These are phyloP conservation scores for Cephus spinipes DNA, from an alignment of 2,888 invertebrate genomes.

Conservation along the genomic window DNA sequence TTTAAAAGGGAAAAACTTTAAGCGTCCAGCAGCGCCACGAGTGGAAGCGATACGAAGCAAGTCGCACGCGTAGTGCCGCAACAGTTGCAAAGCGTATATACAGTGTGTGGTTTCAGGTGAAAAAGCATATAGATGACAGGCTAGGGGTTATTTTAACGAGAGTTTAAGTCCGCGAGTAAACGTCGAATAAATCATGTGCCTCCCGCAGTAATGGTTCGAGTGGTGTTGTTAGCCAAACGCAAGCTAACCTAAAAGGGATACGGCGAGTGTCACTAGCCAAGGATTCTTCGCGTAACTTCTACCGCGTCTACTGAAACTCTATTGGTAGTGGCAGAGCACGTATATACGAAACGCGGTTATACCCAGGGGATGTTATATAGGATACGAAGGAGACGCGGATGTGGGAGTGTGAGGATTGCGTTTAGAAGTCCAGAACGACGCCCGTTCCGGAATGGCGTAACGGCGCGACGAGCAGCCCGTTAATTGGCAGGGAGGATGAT, in stretches of 20 bases:
- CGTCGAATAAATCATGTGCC: constrained; percentile 62
- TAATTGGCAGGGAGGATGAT: constrained; percentile 58
- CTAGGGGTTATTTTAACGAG: constrained; percentile 62
- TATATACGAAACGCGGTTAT: not conserved
- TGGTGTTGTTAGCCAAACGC: not conserved
- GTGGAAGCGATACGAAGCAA: not conserved
- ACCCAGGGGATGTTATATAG: not conserved
- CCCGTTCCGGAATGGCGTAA: constrained; percentile 24
- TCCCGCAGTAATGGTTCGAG: constrained; percentile 32
- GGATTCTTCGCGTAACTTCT: not conserved
- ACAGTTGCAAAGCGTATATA: not conserved
- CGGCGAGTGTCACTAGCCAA: not conserved
- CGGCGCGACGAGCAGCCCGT: constrained; percentile 34
- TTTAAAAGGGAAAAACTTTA: too few species aligned
- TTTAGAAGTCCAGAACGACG: not conserved
- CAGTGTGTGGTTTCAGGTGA: constrained; percentile 4
- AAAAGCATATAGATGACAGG: constrained; percentile 23
- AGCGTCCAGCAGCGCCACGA: too few species aligned
- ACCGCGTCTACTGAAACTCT: not conserved
- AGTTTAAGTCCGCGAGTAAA: constrained; percentile 62
- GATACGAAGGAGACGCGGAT: not conserved
- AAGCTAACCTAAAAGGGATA: not conserved
- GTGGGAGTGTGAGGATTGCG: not conserved
- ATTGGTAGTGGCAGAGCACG: not conserved
- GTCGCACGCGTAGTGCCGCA: not conserved